Percentiles rank a stretch among this genome's conserved stretches.
phyloP scores from a whole-genome alignment of 2,797 vertebrate genomes.

The Intellagama lesueurii region DNA sequence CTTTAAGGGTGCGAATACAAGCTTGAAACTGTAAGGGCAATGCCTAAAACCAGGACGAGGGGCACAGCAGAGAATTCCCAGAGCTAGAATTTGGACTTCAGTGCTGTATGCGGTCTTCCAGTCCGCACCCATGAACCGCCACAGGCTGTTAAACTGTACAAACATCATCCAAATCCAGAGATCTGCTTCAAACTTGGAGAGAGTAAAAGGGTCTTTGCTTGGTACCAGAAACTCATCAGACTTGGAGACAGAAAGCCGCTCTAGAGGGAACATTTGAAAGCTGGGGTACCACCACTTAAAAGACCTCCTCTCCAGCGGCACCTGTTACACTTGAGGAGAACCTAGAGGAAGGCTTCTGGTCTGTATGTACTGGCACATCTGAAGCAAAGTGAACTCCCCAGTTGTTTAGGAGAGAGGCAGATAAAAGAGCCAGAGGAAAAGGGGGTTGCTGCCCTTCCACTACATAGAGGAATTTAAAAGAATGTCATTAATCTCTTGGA shows the following conservation, averaged over 20 bases:
- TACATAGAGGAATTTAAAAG: neutral
- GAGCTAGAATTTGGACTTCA: neutral
- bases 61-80: neutral
- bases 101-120: neutral
- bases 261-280: neutral
- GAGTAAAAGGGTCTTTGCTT: neutral
- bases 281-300: neutral
- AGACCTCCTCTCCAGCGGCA: neutral
- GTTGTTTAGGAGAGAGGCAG: too few species aligned
- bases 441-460: too few species aligned
- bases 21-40: neutral
- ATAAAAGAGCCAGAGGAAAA: neutral
- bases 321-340: neutral
- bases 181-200: neutral
- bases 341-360: neutral
- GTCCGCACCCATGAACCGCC: neutral
- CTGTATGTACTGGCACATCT: neutral
- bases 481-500: neutral
- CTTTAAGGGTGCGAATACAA: neutral
- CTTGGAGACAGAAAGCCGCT: neutral
- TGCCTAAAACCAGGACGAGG: too few species aligned
- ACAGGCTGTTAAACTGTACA: too few species aligned
- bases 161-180: neutral
- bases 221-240: neutral
- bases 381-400: too few species aligned